Base-by-base conservation (phyloP, 2,113 vertebrate species). In the Guaruba guarouba region DNA sequence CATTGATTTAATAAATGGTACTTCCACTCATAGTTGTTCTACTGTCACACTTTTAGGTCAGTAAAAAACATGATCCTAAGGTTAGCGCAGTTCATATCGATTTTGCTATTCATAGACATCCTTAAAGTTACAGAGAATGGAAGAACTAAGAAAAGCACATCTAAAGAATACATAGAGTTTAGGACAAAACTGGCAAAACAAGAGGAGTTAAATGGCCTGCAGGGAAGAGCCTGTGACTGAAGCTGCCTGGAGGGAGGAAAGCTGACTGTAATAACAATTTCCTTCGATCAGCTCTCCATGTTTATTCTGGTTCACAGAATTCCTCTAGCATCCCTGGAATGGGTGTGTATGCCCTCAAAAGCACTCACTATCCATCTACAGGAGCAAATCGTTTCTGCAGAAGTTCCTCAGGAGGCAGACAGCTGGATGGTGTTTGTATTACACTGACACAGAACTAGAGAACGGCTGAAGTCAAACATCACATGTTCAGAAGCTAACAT, bases 281-380 rank as follows among this genome's bases (percentile, higher is more conserved):
- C 48, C 33, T 82, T 86, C 23, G 7, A 66, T 92, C 33, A 57
- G 27, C 41, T 70, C 71, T 55, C 33, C 22, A 37, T 8, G 17
- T 75, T 62, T 73, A 6, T 82, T 78, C 31, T 49, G 49, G 12
- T 61, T 76, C 28, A 59, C 33, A 7, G 10, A 25, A 28, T 88
- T 92, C n/a, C 14, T 55, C 69, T 64, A 67, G 17, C 16, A 17
- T 41, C 62, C 37, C 84, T 43, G 51, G 51, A 89, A 82, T 19
- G 27, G 52, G 57, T 11, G 8, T 3, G 39, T 63, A 31, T 9
- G 17, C 70, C 37, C 41, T 74, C 19, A 52, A 44, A 77, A 67
- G 4, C 24, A 9, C 31, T 76, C 51, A 15, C 35, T 76, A 8
- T 55, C 51, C 1, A 2, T 13, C 24, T 27, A 28, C 0, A 0